Conservation (phyloP, 2,888 invertebrate species). For the Dasysyrphus albostriatus region DNA sequence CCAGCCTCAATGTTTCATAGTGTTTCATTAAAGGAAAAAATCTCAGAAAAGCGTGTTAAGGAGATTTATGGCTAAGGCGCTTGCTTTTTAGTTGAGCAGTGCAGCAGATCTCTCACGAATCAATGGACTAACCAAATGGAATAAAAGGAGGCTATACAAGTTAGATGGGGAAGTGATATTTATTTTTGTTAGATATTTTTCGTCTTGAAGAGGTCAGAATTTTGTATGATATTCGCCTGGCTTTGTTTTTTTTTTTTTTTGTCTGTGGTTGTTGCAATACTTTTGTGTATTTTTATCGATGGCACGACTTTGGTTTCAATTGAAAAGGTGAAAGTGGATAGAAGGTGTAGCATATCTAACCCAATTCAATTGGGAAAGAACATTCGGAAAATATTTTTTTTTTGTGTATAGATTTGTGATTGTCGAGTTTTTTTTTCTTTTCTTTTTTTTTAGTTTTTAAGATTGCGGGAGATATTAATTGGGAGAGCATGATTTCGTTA, state of each 20-base stretch:
- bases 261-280: constrained; percentile 30
- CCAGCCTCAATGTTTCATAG: constrained; percentile 36
- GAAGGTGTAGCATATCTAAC: constrained; percentile 34
- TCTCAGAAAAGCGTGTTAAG: constrained; percentile 24
- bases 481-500: background rate
- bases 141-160: constrained; percentile 43
- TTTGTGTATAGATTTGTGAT: background rate
- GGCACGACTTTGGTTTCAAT: constrained; percentile 69
- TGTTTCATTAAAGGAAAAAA: constrained; percentile 58
- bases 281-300: constrained; percentile 51
- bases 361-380: constrained; percentile 43
- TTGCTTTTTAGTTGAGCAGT: constrained; percentile 27
- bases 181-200: constrained; percentile 28
- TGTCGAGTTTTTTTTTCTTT: background rate
- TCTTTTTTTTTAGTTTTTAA: constrained; percentile 1
- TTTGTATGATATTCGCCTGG: constrained; percentile 45
- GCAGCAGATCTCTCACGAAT: constrained; percentile 44
- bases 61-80: constrained; percentile 51
- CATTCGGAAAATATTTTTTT: constrained; percentile 16
- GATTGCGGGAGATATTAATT: constrained; percentile 1
- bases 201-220: constrained; percentile 56
- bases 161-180: constrained; percentile 46
- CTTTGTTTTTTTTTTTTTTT: background rate
- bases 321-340: constrained; percentile 55
- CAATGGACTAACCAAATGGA: constrained; percentile 10